Percentiles rank a stretch among this genome's conserved stretches.
Evolutionary conservation across 2,888 invertebrate species (phyloP).

Genomic region (Timema podura): DNA sequence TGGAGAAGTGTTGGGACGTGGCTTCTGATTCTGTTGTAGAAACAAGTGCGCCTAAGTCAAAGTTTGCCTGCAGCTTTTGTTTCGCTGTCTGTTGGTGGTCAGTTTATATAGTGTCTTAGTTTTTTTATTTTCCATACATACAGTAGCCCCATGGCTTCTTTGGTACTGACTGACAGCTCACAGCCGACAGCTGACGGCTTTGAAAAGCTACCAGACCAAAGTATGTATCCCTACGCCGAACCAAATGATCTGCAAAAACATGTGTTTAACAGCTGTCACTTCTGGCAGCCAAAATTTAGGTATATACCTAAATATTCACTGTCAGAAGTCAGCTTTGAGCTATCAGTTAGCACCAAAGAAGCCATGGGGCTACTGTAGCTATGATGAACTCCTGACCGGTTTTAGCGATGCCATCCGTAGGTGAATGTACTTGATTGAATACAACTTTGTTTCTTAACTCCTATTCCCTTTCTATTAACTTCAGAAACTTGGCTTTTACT

Average conservation of each 20-base stretch:
- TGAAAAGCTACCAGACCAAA: no score
- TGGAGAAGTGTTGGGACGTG: background rate
- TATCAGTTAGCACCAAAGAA: no score
- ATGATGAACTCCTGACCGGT: background rate
- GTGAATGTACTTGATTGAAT: background rate
- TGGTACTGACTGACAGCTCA: no score
- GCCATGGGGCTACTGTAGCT: no score
- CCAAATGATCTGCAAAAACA: no score
- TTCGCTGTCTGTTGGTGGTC: background rate
- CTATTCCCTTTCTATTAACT: background rate
- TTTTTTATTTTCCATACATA: background rate
- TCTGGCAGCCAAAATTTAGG: no score
- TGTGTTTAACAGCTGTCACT: no score
- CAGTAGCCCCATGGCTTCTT: no score
- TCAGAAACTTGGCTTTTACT: background rate
- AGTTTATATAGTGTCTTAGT: background rate
- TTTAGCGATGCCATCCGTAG: constrained; percentile 8
- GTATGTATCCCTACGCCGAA: no score
- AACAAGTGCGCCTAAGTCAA: background rate
- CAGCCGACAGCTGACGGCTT: no score
- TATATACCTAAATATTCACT: no score
- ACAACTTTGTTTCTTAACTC: constrained; percentile 3
- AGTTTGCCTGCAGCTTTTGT: background rate
- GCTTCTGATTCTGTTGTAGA: background rate
- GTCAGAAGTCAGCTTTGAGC: no score